Base-by-base conservation (phyloP, 1,140 invertebrate genomes). In the Drosophila ananassae region DNA sequence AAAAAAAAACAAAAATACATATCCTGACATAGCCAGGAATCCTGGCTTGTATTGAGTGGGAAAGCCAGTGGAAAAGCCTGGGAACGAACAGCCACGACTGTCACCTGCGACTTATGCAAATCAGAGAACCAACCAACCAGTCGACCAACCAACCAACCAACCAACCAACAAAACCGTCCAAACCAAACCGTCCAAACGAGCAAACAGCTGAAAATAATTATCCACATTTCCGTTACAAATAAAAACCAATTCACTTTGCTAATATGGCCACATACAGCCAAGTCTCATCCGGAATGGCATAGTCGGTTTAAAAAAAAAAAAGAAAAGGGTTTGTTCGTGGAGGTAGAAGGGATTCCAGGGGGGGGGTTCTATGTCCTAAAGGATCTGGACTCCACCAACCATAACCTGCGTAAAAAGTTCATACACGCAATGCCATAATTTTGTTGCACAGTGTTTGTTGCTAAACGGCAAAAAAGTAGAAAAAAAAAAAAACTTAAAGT, bases 241-340 rank as follows among this genome's bases (percentile, higher is more conserved):
- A 87, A 87, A 87, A 87, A 87, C 75, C 83, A 77, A 89, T 87
- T 87, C 83, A 87, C 83, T 87, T 85, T 87, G 76, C 83, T 87
- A 87, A 87, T 87, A 87, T 82, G 83, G 75, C 82, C 78, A 73
- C 81, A 85, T 64, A 85, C 68, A 59, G 72, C 54, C 32, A 48
- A 56, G 74, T 71, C 76, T 89, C 79, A 82, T 87, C 82, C 82
- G 82, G 83, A 73, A 58, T 59, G 48, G 17, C 28, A 34, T 28
- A 28, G 25, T 28, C 25, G 25, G 4, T 28, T 5, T 1, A 4
- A 5, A 28, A 28, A 28, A 28, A 17, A 17, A 17, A 17, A 17
- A n/a, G n/a, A n/a, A 0, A 17, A 17, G 17, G 17, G 17, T 17
- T 17, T 17, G 1, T 0, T 17, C 17, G 1, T 17, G 17, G 17